These are phyloP conservation scores for Linyphia triangularis DNA, from an alignment of 2,888 invertebrate genomes.

Conservation along the genomic window DNA sequence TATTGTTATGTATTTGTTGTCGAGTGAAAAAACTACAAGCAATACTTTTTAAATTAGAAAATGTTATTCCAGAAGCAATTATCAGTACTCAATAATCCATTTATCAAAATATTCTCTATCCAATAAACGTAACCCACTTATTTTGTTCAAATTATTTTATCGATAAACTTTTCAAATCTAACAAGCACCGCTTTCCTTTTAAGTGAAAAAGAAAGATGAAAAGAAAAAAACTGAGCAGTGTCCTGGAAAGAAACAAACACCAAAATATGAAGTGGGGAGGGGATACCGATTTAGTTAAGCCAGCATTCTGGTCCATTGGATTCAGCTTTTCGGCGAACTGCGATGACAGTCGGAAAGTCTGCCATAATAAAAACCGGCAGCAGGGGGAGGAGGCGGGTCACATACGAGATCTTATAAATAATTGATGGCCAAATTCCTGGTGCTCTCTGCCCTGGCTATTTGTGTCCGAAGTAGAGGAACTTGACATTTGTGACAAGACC, in stretches of 20 bases:
- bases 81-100: too few species aligned
- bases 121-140: too few species aligned
- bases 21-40: too few species aligned
- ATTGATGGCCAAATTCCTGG: slow-evolving; percentile 61
- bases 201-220: background rate
- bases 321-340: slow-evolving; percentile 8
- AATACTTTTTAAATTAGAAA: too few species aligned
- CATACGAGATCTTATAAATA: slow-evolving; percentile 57
- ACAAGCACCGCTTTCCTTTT: background rate
- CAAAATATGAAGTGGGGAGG: slow-evolving; percentile 35
- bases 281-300: slow-evolving; percentile 42
- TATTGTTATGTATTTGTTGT: too few species aligned
- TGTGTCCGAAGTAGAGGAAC: slow-evolving; percentile 39
- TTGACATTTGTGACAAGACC: slow-evolving; percentile 45
- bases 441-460: slow-evolving; percentile 38
- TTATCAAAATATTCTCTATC: too few species aligned
- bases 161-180: background rate
- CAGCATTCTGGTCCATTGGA: slow-evolving; percentile 38
- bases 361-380: slow-evolving; percentile 32
- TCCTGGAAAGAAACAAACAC: slow-evolving; percentile 9
- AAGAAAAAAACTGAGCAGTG: background rate
- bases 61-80: too few species aligned
- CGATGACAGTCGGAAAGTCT: slow-evolving; percentile 50
- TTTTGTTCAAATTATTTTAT: too few species aligned
- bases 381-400: slow-evolving; percentile 9